Percentiles rank a stretch among this genome's conserved stretches.
phyloP scores from a whole-genome alignment of 2,888 invertebrate genomes.

The Lacanobia oleracea region DNA sequence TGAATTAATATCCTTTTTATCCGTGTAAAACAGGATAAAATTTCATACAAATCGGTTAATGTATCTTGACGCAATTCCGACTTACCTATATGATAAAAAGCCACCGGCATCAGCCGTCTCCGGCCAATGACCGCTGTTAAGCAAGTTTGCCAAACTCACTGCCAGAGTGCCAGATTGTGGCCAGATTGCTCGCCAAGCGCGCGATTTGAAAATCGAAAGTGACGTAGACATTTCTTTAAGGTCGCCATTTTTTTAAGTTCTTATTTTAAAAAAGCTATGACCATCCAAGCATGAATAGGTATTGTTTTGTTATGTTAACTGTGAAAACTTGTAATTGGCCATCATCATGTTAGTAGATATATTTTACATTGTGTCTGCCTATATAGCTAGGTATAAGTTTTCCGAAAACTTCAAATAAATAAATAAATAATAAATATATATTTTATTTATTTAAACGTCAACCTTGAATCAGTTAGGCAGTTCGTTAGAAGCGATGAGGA shows the following conservation, averaged over 20 bases:
- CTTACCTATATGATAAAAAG: slow-evolving; percentile 47
- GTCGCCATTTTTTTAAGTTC: slow-evolving; percentile 1
- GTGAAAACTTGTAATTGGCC: no score
- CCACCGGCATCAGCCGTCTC: slow-evolving; percentile 43
- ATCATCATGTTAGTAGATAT: no score
- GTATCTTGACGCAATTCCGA: slow-evolving; percentile 54
- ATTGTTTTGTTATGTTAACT: background rate
- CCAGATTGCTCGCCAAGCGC: slow-evolving; percentile 26
- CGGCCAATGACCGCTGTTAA: slow-evolving; percentile 61
- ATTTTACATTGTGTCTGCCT: no score
- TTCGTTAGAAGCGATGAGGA: slow-evolving; percentile 29
- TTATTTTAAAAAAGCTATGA: slow-evolving; percentile 4
- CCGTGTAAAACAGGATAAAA: slow-evolving; percentile 24
- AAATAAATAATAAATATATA: no score
- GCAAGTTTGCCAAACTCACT: slow-evolving; percentile 64
- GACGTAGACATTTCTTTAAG: background rate
- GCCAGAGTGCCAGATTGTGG: slow-evolving; percentile 18
- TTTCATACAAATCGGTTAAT: slow-evolving; percentile 41
- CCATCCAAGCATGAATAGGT: background rate
- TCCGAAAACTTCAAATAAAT: no score
- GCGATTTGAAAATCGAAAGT: slow-evolving; percentile 56
- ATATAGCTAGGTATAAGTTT: no score
- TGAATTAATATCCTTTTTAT: slow-evolving; percentile 1
- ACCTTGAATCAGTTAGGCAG: slow-evolving; percentile 2
- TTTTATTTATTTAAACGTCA: slow-evolving; percentile 2